These are phyloP conservation scores for Beroe ovata DNA, from an alignment of 37 sponge, comb jelly and placozoan genomes.

Conservation along the genomic window DNA sequence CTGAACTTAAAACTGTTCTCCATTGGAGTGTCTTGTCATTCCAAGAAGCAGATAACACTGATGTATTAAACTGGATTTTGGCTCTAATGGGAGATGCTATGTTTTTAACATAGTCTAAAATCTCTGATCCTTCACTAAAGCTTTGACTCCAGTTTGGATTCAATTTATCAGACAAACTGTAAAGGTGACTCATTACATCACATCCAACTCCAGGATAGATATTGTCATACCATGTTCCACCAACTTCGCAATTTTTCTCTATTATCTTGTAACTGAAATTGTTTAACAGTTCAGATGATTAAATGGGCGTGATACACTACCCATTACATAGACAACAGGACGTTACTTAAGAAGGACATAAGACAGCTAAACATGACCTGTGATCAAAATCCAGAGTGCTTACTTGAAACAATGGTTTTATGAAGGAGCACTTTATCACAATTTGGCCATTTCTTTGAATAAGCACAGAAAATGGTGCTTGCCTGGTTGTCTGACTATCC, in stretches of 20 bases:
- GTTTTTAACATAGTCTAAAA: constrained; percentile 8
- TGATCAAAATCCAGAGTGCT: too few species aligned
- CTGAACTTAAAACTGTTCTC: neutral
- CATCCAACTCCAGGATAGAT: constrained; percentile 62
- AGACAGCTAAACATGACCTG: too few species aligned
- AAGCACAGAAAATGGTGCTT: too few species aligned
- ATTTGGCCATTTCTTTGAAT: too few species aligned
- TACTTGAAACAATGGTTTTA: too few species aligned
- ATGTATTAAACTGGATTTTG: constrained; percentile 37
- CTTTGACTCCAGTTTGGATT: constrained; percentile 30
- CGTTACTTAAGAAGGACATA: too few species aligned
- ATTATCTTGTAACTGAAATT: constrained; percentile 27
- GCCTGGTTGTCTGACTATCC: too few species aligned
- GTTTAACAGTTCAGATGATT: too few species aligned
- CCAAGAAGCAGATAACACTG: constrained; percentile 9
- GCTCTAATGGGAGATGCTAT: constrained; percentile 25
- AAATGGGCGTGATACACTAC: too few species aligned
- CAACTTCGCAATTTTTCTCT: constrained; percentile 22
- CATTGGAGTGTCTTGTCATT: constrained; percentile 1
- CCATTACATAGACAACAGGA: too few species aligned
- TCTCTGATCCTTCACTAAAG: constrained; percentile 39
- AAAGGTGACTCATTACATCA: constrained; percentile 45
- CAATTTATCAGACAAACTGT: constrained; percentile 12
- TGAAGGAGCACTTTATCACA: too few species aligned
- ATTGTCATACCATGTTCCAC: constrained; percentile 63